Conservation (phyloP, 1,140 invertebrate genomes). For the Drosophila auraria region DNA sequence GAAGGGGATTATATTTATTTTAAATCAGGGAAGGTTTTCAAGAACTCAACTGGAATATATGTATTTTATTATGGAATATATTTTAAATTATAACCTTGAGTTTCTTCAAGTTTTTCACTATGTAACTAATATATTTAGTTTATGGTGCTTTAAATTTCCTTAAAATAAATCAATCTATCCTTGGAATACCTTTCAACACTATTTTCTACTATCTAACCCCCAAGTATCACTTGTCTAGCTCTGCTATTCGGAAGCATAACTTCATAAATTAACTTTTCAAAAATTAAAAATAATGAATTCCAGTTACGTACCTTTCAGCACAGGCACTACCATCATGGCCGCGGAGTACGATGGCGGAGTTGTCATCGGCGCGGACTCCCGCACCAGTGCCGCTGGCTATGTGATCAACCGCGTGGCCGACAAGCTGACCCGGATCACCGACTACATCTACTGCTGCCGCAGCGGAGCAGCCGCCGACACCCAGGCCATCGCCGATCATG, state of each 20-base stretch:
- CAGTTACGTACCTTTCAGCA: not conserved
- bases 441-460: slow-evolving; percentile 98
- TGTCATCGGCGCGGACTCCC: slow-evolving; percentile 98
- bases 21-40: not conserved
- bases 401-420: slow-evolving; percentile 98
- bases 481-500: slow-evolving; percentile 97
- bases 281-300: not conserved
- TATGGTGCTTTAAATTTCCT: not conserved
- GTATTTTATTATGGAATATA: no score
- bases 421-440: slow-evolving; percentile 97
- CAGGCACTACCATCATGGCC: slow-evolving; percentile 95
- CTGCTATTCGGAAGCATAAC: not conserved
- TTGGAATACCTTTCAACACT: not conserved
- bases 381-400: slow-evolving; percentile 96
- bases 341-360: slow-evolving; percentile 98
- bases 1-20: not conserved
- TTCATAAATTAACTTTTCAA: not conserved
- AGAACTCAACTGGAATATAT: no score
- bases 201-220: not conserved
- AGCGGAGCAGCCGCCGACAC: slow-evolving; percentile 99
- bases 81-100: no score
- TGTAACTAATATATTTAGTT: no score
- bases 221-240: no score
- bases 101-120: no score
- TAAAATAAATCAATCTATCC: not conserved